These are phyloP conservation scores for Clupea harengus DNA, from an alignment of 2,113 vertebrate genomes.

Conservation along the genomic window DNA sequence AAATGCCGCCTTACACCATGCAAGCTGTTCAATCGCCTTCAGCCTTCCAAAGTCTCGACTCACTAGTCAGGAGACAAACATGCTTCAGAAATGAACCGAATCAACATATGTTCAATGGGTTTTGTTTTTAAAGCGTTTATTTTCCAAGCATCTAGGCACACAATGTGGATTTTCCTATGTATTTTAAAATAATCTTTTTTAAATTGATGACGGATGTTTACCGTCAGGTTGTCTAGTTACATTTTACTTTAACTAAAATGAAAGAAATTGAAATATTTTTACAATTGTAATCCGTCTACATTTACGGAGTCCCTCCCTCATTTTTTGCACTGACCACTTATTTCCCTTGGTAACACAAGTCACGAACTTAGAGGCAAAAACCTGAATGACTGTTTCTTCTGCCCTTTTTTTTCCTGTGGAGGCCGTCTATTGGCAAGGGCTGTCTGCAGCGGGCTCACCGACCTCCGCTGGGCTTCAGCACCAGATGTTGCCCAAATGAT, in stretches of 20 bases:
- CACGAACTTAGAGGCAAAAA: background rate
- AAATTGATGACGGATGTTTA: background rate
- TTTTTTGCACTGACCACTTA: constrained; percentile 73
- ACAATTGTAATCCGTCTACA: background rate
- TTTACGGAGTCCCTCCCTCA: background rate
- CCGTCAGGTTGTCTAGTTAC: background rate
- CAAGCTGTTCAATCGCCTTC: constrained; percentile 68
- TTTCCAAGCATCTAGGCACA: background rate
- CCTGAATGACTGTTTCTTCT: constrained; percentile 14
- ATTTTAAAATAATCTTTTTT: background rate
- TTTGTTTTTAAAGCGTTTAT: background rate
- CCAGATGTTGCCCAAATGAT: constrained; percentile 93
- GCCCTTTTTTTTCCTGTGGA: background rate
- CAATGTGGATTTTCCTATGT: background rate
- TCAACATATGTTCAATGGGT: constrained; percentile 14
- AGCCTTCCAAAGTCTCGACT: constrained; percentile 1
- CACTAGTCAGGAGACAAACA: constrained; percentile 8
- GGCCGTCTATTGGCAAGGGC: constrained; percentile 26
- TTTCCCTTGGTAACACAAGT: constrained; percentile 19
- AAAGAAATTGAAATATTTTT: background rate
- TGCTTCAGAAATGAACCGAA: constrained; percentile 4
- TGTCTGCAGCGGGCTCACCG: constrained; percentile 56
- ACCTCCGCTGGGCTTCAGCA: constrained; percentile 74
- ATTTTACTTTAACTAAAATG: background rate
- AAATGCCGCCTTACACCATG: constrained; percentile 78